Conservation (phyloP, 2,888 invertebrate genomes). For the Rhogogaster chlorosoma region DNA sequence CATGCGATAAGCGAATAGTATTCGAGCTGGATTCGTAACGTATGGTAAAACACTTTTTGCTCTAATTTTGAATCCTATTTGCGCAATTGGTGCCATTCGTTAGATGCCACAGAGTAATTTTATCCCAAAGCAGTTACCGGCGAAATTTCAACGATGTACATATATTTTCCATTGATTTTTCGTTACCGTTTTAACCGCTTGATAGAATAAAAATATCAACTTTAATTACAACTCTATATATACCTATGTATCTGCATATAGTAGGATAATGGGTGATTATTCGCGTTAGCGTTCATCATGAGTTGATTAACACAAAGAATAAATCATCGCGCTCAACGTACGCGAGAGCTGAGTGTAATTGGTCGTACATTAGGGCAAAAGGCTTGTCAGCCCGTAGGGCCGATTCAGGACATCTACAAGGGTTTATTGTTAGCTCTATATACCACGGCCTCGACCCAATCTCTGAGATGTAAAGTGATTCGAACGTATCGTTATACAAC, state of each 20-base stretch:
- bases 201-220: not conserved
- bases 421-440: constrained; percentile 7
- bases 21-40: not conserved
- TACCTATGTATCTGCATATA: not conserved
- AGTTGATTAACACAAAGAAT: not conserved
- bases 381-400: not conserved
- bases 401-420: constrained; percentile 10
- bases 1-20: not conserved
- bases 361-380: not conserved
- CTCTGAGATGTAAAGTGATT: constrained; percentile 24
- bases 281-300: not conserved
- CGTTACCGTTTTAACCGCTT: not conserved
- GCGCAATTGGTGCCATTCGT: not conserved
- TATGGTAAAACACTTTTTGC: not conserved
- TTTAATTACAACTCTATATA: not conserved
- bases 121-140: not conserved
- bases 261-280: not conserved
- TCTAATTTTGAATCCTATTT: not conserved
- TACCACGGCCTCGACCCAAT: not conserved
- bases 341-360: not conserved
- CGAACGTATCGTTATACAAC: not conserved
- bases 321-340: not conserved
- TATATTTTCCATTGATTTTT: not conserved
- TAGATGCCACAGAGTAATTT: not conserved
- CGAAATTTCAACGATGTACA: not conserved